Evolutionary conservation across 2,113 vertebrate genomes (phyloP).

Genomic region (Lophotis ruficrista): DNA sequence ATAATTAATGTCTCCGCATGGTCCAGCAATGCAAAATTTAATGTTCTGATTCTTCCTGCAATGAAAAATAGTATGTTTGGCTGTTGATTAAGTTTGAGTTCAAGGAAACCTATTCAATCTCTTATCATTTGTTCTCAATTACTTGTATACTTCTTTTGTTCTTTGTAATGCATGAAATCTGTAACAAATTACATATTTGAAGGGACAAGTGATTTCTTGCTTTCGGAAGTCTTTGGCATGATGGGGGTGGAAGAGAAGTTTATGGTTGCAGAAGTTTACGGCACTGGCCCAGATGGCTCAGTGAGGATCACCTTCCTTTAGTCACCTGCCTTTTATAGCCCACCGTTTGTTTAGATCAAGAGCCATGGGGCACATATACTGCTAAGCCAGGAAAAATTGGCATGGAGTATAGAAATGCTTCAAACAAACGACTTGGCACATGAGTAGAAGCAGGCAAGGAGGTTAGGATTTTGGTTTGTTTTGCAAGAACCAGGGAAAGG

Average conservation of each 20-base stretch:
- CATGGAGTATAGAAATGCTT: neutral
- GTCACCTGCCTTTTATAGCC: neutral
- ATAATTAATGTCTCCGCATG: neutral
- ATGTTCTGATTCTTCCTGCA: neutral
- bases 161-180: neutral
- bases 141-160: neutral
- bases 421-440: fast-evolving
- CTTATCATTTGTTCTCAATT: neutral
- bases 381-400: neutral
- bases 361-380: neutral
- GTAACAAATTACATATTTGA: neutral
- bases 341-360: neutral
- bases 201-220: neutral
- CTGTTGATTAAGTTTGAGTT: neutral
- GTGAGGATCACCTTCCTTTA: neutral
- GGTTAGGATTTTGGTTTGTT: neutral
- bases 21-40: neutral
- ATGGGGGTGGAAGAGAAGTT: neutral
- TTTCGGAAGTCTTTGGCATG: neutral
- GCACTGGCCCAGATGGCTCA: neutral
- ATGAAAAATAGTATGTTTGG: neutral
- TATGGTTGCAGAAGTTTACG: neutral
- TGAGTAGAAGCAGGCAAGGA: neutral
- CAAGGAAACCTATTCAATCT: neutral
- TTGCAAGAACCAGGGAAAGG: neutral